phyloP scores from a whole-genome alignment of 2,888 invertebrate species.

The Sinopyrophorus schimmeli region DNA sequence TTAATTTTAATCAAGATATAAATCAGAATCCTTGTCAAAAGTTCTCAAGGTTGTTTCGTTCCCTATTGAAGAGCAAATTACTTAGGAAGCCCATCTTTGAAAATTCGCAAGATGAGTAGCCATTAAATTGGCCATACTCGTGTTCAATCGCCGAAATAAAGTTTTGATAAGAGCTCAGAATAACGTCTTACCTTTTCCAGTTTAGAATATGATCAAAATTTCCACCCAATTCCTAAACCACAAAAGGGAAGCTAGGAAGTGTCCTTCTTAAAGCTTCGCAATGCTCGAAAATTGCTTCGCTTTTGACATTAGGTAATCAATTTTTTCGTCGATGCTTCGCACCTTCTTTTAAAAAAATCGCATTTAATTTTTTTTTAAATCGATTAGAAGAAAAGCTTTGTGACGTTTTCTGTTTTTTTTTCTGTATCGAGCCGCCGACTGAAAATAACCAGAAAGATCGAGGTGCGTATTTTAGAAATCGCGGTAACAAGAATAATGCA shows the following conservation, averaged over 20 bases:
- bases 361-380: too few relatives aligned
- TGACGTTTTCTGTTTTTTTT: too few relatives aligned
- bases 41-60: constrained; percentile 1
- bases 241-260: constrained; percentile 12
- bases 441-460: too few relatives aligned
- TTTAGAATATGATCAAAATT: constrained; percentile 5
- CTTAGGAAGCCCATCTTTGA: constrained; percentile 2
- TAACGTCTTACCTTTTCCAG: constrained; percentile 7
- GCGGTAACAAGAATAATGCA: too few relatives aligned
- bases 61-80: constrained; percentile 2
- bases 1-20: constrained; percentile 8
- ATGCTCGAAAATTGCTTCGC: constrained; percentile 18
- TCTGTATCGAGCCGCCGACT: too few relatives aligned
- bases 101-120: constrained; percentile 15
- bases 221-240: constrained; percentile 4
- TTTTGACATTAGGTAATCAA: constrained; percentile 17
- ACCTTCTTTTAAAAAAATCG: too few relatives aligned
- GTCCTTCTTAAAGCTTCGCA: constrained; percentile 15
- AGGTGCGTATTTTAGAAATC: too few relatives aligned
- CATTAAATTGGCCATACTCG: constrained; percentile 13
- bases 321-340: constrained; percentile 10
- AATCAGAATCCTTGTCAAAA: constrained; percentile 1
- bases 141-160: constrained; percentile 11
- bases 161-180: constrained; percentile 9
- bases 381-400: too few relatives aligned